A percentile compares a stretch with the other conserved stretches of the same genome.
Conservation (phyloP, 2,113 vertebrate genomes). For the Rhinoptilus africanus region DNA sequence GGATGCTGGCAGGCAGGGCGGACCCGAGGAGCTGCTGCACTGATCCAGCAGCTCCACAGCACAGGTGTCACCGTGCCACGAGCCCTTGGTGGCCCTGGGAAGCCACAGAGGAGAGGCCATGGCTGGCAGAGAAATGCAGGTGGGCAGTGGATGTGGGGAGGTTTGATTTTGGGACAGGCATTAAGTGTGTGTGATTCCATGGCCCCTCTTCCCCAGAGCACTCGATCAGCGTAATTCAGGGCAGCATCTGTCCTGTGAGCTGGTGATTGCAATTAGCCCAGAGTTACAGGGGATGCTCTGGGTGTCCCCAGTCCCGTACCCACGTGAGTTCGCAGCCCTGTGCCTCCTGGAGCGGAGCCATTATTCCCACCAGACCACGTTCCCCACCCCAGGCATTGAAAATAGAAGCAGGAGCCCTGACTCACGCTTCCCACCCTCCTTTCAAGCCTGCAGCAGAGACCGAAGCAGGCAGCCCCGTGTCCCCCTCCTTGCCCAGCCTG, state of each 20-base stretch:
- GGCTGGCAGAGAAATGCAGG: background rate
- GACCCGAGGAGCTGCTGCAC: background rate
- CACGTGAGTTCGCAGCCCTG: background rate
- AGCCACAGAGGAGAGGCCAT: background rate
- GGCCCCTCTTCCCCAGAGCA: background rate
- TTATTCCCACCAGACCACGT: background rate
- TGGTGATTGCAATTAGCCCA: rapidly evolving
- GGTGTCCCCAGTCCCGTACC: background rate
- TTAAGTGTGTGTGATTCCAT: rapidly evolving
- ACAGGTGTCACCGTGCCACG: rapidly evolving
- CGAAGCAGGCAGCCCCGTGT: background rate
- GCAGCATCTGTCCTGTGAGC: background rate
- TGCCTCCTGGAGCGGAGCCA: background rate
- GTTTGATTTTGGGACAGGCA: background rate
- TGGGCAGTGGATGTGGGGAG: background rate
- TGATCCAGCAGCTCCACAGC: rapidly evolving
- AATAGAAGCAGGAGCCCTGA: conserved; percentile 35
- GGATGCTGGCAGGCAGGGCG: background rate
- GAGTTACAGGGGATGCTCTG: background rate
- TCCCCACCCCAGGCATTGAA: background rate
- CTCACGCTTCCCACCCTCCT: background rate
- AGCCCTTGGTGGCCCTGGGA: background rate
- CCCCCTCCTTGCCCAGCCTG: background rate
- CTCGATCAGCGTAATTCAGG: background rate
- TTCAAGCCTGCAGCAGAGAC: background rate